A percentile compares a stretch with the other conserved stretches of the same genome.
Conservation (phyloP, 2,888 invertebrate genomes). For the Galerucella calmariensis region DNA sequence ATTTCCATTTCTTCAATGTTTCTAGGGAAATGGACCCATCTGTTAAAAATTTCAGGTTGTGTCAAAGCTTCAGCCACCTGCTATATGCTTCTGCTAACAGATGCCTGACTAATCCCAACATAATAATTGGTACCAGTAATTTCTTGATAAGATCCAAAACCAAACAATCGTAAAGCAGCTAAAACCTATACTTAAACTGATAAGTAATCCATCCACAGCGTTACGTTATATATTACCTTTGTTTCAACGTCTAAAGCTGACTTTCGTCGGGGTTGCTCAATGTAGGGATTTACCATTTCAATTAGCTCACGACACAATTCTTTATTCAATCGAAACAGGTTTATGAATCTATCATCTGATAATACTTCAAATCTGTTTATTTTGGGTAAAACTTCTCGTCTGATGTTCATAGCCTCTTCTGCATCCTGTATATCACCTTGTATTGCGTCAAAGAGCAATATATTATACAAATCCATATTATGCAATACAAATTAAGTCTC, state of each 20-base stretch:
- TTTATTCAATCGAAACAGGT: conserved; percentile 20
- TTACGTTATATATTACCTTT: no score
- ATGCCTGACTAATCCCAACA: conserved; percentile 11
- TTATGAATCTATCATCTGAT: not conserved
- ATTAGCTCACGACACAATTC: conserved; percentile 15
- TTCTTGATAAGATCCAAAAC: no score
- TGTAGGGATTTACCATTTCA: conserved; percentile 24
- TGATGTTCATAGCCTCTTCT: not conserved
- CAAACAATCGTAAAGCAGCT: conserved; percentile 29
- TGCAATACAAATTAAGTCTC: no score
- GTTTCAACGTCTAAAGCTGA: conserved; percentile 24
- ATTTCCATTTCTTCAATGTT: conserved; percentile 11
- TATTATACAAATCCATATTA: conserved; percentile 1
- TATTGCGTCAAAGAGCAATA: not conserved
- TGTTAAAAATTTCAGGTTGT: conserved; percentile 6
- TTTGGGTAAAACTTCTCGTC: conserved; percentile 8
- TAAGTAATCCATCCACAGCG: conserved; percentile 14
- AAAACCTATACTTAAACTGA: conserved; percentile 19
- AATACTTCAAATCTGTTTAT: conserved; percentile 12
- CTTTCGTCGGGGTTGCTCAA: conserved; percentile 9
- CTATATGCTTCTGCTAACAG: conserved; percentile 3
- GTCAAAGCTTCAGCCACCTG: conserved; percentile 5
- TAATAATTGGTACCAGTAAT: conserved; percentile 31
- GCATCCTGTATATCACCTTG: conserved; percentile 13
- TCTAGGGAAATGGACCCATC: conserved; percentile 4